These are phyloP conservation scores for Monopis laevigella DNA, from an alignment of 2,888 invertebrate genomes.

Conservation along the genomic window DNA sequence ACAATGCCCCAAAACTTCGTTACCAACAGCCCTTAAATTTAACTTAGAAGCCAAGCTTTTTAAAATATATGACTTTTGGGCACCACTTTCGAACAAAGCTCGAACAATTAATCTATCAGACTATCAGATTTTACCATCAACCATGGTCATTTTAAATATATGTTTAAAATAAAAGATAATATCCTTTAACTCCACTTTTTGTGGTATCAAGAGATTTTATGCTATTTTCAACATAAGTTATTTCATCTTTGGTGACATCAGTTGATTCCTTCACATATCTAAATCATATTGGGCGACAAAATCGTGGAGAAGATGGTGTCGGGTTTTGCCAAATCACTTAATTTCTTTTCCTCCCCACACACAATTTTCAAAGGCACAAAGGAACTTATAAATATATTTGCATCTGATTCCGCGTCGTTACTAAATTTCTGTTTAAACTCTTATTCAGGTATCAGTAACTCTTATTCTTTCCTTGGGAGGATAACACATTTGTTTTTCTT, in stretches of 20 bases:
- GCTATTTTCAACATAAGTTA: neutral
- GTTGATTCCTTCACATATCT: neutral
- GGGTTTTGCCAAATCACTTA: no score
- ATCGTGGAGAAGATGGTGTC: neutral
- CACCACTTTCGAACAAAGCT: slow-evolving; percentile 5
- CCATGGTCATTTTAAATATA: no score
- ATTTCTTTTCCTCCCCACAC: no score
- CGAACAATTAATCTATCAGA: no score
- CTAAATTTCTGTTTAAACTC: slow-evolving; percentile 25
- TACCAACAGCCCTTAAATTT: neutral
- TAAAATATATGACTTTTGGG: slow-evolving; percentile 5
- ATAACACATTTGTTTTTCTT: slow-evolving; percentile 15
- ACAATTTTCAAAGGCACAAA: no score
- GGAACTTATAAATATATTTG: slow-evolving; percentile 26
- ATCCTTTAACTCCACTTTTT: neutral
- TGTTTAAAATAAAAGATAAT: neutral
- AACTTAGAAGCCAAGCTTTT: neutral
- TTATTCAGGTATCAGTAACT: slow-evolving; percentile 14
- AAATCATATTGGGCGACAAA: no score
- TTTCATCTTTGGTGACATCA: neutral
- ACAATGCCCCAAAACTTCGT: slow-evolving; percentile 2
- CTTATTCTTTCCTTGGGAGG: slow-evolving; percentile 12
- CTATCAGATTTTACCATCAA: no score
- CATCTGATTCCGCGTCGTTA: slow-evolving; percentile 21
- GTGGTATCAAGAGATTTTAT: neutral